Conservation (phyloP, 2,113 vertebrate genomes). For the Ciconia stormi region DNA sequence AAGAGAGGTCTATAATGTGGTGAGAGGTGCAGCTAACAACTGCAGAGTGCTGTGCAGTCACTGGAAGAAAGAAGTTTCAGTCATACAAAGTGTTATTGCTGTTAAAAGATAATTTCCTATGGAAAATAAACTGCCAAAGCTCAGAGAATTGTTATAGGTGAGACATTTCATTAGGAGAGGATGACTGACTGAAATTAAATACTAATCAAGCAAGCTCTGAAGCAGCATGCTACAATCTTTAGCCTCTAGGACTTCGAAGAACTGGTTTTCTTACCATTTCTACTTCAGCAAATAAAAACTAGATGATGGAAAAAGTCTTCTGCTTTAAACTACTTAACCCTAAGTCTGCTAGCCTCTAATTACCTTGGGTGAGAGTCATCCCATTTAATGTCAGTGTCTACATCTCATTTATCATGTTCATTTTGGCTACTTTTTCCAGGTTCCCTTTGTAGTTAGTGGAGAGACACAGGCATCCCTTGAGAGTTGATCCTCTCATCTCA, state of each 20-base stretch:
- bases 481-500: rapidly evolving
- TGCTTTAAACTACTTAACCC: neutral
- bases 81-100: neutral
- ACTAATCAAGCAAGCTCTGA: neutral
- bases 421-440: neutral
- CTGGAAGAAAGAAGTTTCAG: neutral
- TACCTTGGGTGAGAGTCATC: neutral
- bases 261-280: neutral
- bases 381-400: neutral
- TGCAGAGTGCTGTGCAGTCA: neutral
- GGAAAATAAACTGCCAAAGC: neutral
- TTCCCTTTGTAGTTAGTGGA: neutral
- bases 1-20: neutral
- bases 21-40: neutral
- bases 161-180: neutral
- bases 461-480: neutral
- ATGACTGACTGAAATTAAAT: neutral
- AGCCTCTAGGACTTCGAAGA: neutral
- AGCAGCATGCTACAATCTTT: neutral
- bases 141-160: neutral
- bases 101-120: neutral
- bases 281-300: neutral
- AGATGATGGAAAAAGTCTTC: neutral
- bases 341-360: neutral
- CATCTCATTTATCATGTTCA: neutral